Percentiles rank a stretch among this genome's conserved stretches.
phyloP scores from a whole-genome alignment of 2,113 vertebrate genomes.

The Ochotona princeps region DNA sequence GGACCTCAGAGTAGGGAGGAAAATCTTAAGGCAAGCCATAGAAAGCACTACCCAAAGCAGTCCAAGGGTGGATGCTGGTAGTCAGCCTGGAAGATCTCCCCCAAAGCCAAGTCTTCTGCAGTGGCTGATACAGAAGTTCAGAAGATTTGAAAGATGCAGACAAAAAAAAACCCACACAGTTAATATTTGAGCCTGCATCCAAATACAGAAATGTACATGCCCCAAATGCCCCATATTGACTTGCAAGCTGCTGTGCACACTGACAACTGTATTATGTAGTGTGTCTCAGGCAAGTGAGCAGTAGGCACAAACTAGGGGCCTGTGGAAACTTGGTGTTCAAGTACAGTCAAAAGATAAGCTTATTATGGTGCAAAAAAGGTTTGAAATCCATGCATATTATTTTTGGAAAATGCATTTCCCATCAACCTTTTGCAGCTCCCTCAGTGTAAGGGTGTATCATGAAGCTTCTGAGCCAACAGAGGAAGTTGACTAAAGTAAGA shows the following conservation, averaged over 20 bases:
- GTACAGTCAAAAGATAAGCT: too few relatives aligned
- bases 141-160: background rate
- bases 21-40: background rate
- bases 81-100: background rate
- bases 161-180: background rate
- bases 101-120: background rate
- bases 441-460: background rate
- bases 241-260: background rate
- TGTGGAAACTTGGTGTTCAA: too few relatives aligned
- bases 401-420: too few relatives aligned
- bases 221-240: background rate
- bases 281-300: background rate
- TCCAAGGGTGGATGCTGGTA: background rate
- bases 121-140: background rate
- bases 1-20: background rate
- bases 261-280: background rate
- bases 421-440: too few relatives aligned
- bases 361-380: too few relatives aligned
- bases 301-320: background rate
- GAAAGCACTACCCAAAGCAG: background rate
- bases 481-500: background rate
- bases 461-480: background rate
- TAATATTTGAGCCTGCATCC: background rate
- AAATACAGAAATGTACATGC: background rate
- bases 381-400: too few relatives aligned